phyloP scores from a whole-genome alignment of 1,140 invertebrate species.

The Apis cerana region DNA sequence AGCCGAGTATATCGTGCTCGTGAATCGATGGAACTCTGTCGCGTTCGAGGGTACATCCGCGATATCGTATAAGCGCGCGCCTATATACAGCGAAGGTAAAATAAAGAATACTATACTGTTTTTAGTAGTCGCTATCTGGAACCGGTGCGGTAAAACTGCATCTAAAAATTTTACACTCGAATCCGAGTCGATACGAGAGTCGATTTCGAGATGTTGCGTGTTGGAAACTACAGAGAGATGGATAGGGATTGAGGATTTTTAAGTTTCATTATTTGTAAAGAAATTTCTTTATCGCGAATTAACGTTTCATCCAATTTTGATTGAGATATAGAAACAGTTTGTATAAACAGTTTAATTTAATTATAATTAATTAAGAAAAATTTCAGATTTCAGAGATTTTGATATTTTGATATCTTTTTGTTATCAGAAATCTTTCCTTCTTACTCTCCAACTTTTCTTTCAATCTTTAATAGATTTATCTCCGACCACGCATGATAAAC shows the following conservation, averaged over 20 bases:
- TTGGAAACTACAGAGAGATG: too few relatives aligned
- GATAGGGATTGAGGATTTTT: too few relatives aligned
- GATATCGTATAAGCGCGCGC: background rate
- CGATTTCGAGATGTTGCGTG: too few relatives aligned
- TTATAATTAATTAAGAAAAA: too few relatives aligned
- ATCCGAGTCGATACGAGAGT: background rate
- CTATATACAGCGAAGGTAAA: background rate
- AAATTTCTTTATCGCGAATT: too few relatives aligned
- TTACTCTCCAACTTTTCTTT: background rate
- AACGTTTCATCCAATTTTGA: too few relatives aligned
- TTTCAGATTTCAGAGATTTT: too few relatives aligned
- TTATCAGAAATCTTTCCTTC: background rate
- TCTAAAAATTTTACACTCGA: background rate
- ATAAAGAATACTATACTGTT: background rate
- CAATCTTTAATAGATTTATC: conserved; percentile 35
- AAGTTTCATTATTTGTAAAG: too few relatives aligned
- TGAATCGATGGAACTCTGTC: conserved; percentile 14
- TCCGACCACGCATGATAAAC: conserved; percentile 16
- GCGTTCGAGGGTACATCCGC: background rate
- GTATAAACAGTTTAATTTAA: too few relatives aligned
- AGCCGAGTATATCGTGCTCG: background rate
- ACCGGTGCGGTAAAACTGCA: background rate
- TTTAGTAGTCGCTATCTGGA: background rate
- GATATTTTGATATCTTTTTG: too few relatives aligned
- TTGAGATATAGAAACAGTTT: too few relatives aligned